Conservation (phyloP, 2,797 vertebrate species). For the Xyrichtys novacula region DNA sequence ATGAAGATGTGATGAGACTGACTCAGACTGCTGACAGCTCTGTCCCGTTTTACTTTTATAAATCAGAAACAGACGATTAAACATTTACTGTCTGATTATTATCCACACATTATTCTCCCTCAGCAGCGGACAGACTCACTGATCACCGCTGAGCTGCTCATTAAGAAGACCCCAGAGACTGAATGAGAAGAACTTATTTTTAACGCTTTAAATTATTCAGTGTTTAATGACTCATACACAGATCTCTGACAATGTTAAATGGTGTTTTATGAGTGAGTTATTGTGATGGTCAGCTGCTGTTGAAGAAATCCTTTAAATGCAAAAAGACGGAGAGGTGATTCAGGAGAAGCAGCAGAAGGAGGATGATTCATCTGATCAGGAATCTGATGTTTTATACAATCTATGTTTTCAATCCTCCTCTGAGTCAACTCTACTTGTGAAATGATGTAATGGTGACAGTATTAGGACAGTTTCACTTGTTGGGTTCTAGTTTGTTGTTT, state of each 20-base stretch:
- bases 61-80: no score
- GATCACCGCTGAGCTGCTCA: not conserved
- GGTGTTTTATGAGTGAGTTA: no score
- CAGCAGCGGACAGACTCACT: not conserved
- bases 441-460: no score
- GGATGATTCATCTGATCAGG: slow-evolving; percentile 57
- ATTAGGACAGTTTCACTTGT: no score
- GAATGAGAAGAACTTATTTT: not conserved
- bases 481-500: no score
- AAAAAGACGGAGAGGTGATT: no score
- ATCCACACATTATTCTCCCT: slow-evolving; percentile 12
- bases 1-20: slow-evolving; percentile 50
- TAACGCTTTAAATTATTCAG: not conserved
- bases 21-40: slow-evolving; percentile 44
- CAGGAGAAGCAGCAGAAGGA: slow-evolving; percentile 57
- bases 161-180: slow-evolving; percentile 2
- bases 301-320: no score
- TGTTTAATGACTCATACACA: no score
- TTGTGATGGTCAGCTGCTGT: no score
- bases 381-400: slow-evolving; percentile 19
- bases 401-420: no score
- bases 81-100: slow-evolving; percentile 26
- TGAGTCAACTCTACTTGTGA: no score
- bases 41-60: no score
- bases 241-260: not conserved